phyloP scores from a whole-genome alignment of 1,140 invertebrate species.

The Bombus consobrinus region DNA sequence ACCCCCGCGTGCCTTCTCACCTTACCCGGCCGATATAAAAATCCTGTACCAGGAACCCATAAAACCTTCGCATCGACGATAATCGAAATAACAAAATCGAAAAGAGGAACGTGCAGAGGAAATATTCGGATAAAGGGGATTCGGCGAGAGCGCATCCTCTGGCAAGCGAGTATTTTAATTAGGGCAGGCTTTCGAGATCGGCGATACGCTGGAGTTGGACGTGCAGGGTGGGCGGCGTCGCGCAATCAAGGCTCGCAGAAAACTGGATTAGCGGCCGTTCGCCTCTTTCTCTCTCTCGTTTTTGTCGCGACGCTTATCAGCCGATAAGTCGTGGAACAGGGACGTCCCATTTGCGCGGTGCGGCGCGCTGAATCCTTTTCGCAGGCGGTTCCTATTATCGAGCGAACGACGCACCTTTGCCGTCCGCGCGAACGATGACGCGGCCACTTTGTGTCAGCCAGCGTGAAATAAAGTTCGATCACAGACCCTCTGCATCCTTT shows the following conservation, averaged over 20 bases:
- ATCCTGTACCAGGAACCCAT: neutral
- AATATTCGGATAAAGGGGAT: conserved; percentile 38
- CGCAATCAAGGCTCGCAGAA: conserved; percentile 43
- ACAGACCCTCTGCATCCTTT: no score
- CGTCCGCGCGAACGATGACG: conserved; percentile 9
- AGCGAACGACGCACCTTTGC: conserved; percentile 11
- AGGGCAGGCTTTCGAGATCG: conserved; percentile 48
- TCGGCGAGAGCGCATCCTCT: neutral
- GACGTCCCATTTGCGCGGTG: conserved; percentile 43
- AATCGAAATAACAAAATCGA: conserved; percentile 33
- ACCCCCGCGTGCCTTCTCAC: no score
- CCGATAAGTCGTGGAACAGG: conserved; percentile 52
- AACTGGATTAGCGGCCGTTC: conserved; percentile 50
- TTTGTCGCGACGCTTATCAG: conserved; percentile 47
- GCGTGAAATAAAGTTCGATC: conserved; percentile 28
- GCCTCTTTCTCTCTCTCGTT: conserved; percentile 17
- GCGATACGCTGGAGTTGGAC: conserved; percentile 22
- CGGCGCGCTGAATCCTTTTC: conserved; percentile 29
- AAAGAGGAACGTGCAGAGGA: neutral
- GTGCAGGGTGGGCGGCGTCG: conserved; percentile 6
- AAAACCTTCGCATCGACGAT: neutral
- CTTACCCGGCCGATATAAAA: neutral
- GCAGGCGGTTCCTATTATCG: conserved; percentile 26
- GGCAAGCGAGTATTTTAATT: conserved; percentile 51
- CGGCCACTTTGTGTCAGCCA: conserved; percentile 29